phyloP scores from a whole-genome alignment of 2,113 vertebrate genomes.

The Aptenodytes patagonicus region DNA sequence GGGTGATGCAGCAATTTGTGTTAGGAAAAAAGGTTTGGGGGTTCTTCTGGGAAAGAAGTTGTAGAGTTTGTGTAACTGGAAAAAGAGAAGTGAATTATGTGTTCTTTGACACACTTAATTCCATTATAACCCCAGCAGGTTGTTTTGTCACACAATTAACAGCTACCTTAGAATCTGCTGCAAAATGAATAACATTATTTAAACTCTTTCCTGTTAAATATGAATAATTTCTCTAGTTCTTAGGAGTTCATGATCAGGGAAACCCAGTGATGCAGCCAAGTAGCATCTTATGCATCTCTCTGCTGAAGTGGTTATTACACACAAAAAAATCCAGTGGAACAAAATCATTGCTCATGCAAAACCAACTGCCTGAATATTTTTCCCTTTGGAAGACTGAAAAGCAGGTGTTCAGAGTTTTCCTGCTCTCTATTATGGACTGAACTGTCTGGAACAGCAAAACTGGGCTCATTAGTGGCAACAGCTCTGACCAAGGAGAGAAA shows the following conservation, averaged over 20 bases:
- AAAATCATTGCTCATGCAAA: neutral
- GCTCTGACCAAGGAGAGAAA: neutral
- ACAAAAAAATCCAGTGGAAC: neutral
- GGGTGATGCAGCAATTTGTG: neutral
- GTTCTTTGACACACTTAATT: neutral
- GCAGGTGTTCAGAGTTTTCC: neutral
- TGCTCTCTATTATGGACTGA: neutral
- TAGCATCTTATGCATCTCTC: neutral
- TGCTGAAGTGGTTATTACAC: neutral
- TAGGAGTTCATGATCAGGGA: neutral
- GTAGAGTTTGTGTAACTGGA: neutral
- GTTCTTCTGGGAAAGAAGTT: neutral
- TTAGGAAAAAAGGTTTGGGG: neutral
- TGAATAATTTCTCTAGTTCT: neutral
- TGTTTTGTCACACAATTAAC: neutral
- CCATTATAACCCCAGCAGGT: neutral
- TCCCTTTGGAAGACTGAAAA: neutral
- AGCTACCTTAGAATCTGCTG: neutral
- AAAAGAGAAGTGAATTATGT: neutral
- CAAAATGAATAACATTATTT: neutral
- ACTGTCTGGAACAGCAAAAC: neutral
- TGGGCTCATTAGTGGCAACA: neutral
- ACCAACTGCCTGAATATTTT: neutral
- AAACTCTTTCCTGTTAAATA: neutral
- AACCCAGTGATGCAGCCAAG: neutral